Evolutionary conservation across 2,113 vertebrate genomes (phyloP), one percentile per base, ranked within the genome.

Genomic region (Numida meleagris): DNA sequence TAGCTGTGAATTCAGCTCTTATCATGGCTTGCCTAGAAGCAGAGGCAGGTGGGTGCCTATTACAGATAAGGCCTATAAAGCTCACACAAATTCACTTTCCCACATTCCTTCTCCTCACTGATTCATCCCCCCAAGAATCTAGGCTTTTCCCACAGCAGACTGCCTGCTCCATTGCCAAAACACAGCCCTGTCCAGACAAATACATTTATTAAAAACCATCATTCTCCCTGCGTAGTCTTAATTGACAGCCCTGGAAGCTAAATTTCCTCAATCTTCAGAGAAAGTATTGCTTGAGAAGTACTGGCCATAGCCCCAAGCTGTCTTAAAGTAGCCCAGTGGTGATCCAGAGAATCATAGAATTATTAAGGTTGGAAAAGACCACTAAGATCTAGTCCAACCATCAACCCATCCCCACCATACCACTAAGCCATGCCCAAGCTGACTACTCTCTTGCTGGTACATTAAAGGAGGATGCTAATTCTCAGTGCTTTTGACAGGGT

Each of bases 61-160:
- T 70, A 53, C 67, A 92, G 89, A 71, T 82, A 94, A 92, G 59
- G 38, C 38, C 42, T 59, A 34, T 38, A 76, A 95, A 85, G n/a
- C 76, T 86, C 66, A 82, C 4, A 7, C 18, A 80, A 82, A 89
- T 92, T 85, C 73, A 89, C 78, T 85, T 85, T 66, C 12, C 38
- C 31, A 42, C 86, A 92, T 95, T 93, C 78, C 33, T 92, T 62
- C 78, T 57, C 74, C 50, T 77, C 1, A 1, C 67, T 89, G 78
- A 91, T 89, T 87, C 91, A 91, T 29, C 12, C 38, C 38, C 17
- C n/a, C 61, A 93, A 86, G 89, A 93, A 88, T 81, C 68, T 50
- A 86, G 76, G 65, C 68, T 68, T 84, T 48, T 72, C 72, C 76
- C 65, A 48, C 46, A 81, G 75, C 61, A 71, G 51, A 84, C 67